These are phyloP conservation scores for Petrosia ficiformis DNA, from an alignment of 37 sponge, comb jelly and placozoan species.

Conservation along the genomic window DNA sequence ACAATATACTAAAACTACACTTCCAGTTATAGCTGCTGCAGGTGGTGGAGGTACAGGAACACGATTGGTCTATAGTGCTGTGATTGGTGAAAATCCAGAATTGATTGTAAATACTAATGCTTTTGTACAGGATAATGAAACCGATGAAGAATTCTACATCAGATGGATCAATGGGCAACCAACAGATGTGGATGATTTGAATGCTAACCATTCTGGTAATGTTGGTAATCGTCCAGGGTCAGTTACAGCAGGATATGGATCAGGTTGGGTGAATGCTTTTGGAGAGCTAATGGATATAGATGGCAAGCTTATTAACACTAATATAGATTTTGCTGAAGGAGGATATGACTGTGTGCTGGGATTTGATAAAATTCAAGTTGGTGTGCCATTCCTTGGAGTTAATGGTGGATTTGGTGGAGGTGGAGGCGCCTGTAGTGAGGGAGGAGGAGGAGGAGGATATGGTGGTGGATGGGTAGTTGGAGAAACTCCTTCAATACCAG, in stretches of 20 bases:
- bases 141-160: constrained; percentile 11
- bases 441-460: constrained; percentile 49
- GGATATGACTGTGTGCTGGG: constrained; percentile 20
- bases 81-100: background rate
- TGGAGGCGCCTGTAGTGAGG: constrained; percentile 39
- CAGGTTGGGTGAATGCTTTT: constrained; percentile 14
- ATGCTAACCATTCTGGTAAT: background rate
- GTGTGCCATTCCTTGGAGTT: background rate
- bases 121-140: background rate
- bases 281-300: background rate
- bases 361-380: background rate
- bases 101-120: too few species aligned
- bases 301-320: background rate
- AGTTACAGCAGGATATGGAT: constrained; percentile 32
- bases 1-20: background rate
- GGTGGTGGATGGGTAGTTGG: constrained; percentile 29
- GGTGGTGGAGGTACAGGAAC: constrained; percentile 52
- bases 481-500: background rate
- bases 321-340: constrained; percentile 33
- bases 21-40: constrained; percentile 18
- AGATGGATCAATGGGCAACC: constrained; percentile 1
- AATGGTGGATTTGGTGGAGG: constrained; percentile 58
- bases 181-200: background rate
- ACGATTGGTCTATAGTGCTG: background rate
- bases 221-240: background rate